Evolutionary conservation across 1,140 invertebrate species (phyloP).

Genomic region (Drosophila lini): DNA sequence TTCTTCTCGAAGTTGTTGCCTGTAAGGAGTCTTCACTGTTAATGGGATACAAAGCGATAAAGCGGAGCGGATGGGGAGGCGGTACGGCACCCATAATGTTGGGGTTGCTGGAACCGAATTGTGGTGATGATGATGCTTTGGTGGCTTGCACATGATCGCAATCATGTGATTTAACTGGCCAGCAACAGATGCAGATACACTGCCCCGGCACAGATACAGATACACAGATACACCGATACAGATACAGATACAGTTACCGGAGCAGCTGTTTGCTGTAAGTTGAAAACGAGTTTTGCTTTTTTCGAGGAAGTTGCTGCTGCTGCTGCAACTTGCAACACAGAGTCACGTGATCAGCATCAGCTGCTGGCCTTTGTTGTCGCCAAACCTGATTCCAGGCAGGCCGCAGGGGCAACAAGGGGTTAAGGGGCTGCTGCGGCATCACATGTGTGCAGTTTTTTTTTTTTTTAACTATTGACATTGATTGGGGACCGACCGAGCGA

Average conservation of each 20-base stretch:
- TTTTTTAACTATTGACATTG: slow-evolving; percentile 65
- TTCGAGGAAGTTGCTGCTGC: slow-evolving; percentile 12
- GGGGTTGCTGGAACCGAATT: slow-evolving; percentile 24
- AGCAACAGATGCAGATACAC: slow-evolving; percentile 8
- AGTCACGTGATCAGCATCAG: slow-evolving; percentile 73
- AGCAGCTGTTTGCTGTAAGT: slow-evolving; percentile 34
- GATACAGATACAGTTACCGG: slow-evolving; percentile 3
- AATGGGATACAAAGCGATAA: slow-evolving; percentile 11
- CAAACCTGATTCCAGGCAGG: slow-evolving; percentile 56
- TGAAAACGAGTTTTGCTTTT: slow-evolving; percentile 58
- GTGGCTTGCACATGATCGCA: slow-evolving; percentile 64
- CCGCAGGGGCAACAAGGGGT: slow-evolving; percentile 1
- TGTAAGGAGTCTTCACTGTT: slow-evolving; percentile 6
- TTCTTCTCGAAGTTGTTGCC: background rate
- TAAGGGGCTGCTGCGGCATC: slow-evolving; percentile 1
- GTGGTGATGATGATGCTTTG: slow-evolving; percentile 16
- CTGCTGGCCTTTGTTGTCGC: slow-evolving; percentile 39
- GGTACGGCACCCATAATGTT: slow-evolving; percentile 7
- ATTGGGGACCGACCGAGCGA: slow-evolving; percentile 37
- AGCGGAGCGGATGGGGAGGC: slow-evolving; percentile 15
- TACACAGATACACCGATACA: background rate
- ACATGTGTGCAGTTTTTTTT: slow-evolving; percentile 45
- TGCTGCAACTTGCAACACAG: slow-evolving; percentile 54
- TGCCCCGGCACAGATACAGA: background rate
- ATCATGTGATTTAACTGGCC: slow-evolving; percentile 71